These are phyloP conservation scores for Pseudocheirus occidentalis DNA, from an alignment of 2,797 vertebrate genomes.

Conservation along the genomic window DNA sequence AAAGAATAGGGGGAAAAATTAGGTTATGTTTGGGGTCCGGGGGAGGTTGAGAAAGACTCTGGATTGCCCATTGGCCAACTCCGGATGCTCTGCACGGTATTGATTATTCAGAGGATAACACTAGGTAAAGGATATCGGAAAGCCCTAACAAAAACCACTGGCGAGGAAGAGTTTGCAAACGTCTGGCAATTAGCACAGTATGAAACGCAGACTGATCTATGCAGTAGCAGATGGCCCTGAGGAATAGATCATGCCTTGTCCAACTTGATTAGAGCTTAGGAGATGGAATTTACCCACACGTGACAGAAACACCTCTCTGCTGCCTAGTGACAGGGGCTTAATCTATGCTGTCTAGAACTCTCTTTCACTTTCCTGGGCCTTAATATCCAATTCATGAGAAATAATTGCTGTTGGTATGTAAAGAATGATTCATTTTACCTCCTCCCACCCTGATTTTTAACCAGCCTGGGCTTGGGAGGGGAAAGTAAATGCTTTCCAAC, in stretches of 20 bases:
- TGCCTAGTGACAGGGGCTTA: not conserved
- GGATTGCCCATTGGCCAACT: not conserved
- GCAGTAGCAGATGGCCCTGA: slow-evolving; percentile 45
- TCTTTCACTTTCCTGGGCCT: not conserved
- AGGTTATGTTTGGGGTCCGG: not conserved
- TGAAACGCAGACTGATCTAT: slow-evolving; percentile 53
- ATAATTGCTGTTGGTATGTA: too few species aligned
- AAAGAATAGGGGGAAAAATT: slow-evolving; percentile 7
- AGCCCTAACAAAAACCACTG: not conserved
- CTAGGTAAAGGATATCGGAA: not conserved
- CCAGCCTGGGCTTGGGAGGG: slow-evolving; percentile 32
- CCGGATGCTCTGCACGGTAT: rapidly evolving
- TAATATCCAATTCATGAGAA: not conserved
- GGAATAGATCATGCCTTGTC: slow-evolving; percentile 62
- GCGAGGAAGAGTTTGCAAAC: slow-evolving; percentile 1
- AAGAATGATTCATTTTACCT: not conserved
- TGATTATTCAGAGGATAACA: not conserved
- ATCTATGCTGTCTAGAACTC: not conserved
- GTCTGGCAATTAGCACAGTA: not conserved
- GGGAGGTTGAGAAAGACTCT: not conserved
- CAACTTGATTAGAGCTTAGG: slow-evolving; percentile 50
- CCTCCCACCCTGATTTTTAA: not conserved
- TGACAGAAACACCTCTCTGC: not conserved
- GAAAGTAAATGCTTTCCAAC: slow-evolving; percentile 17
- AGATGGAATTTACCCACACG: not conserved